Percentiles rank a stretch among this genome's conserved stretches.
These are phyloP conservation scores for Glaucidium brasilianum DNA, from an alignment of 2,113 vertebrate genomes.

Conservation along the genomic window DNA sequence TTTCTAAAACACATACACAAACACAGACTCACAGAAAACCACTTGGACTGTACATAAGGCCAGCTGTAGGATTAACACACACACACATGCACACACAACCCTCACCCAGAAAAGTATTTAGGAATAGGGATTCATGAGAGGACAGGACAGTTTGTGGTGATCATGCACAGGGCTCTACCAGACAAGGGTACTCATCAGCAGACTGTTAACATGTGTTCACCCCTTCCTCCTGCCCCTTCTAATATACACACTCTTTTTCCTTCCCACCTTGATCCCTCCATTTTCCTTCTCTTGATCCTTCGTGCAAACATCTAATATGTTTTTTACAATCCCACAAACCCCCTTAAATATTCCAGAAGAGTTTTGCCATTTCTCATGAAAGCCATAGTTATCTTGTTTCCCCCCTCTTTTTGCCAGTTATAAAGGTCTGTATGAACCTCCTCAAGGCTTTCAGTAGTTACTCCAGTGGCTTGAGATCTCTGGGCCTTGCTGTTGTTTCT, in stretches of 20 bases:
- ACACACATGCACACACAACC: background rate
- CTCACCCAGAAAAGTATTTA: background rate
- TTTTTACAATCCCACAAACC: background rate
- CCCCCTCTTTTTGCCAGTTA: background rate
- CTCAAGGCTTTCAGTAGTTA: background rate
- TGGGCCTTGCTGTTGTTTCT: background rate
- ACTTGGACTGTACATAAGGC: background rate
- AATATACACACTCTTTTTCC: background rate
- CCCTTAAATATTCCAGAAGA: background rate
- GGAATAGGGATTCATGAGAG: background rate
- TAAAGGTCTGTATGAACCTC: background rate
- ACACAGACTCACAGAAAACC: background rate
- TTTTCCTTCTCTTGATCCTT: background rate
- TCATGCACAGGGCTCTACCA: background rate
- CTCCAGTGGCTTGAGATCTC: background rate
- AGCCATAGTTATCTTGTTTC: background rate
- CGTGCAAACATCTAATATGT: background rate
- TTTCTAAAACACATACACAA: background rate
- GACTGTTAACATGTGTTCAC: background rate
- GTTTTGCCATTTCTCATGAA: background rate
- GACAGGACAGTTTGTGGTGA: background rate
- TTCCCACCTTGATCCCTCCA: background rate
- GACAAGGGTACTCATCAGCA: background rate
- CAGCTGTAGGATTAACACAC: background rate
- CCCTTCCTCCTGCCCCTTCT: accelerated